Base-by-base conservation (phyloP, 2,797 vertebrate genomes). In the Champsocephalus gunnari region DNA sequence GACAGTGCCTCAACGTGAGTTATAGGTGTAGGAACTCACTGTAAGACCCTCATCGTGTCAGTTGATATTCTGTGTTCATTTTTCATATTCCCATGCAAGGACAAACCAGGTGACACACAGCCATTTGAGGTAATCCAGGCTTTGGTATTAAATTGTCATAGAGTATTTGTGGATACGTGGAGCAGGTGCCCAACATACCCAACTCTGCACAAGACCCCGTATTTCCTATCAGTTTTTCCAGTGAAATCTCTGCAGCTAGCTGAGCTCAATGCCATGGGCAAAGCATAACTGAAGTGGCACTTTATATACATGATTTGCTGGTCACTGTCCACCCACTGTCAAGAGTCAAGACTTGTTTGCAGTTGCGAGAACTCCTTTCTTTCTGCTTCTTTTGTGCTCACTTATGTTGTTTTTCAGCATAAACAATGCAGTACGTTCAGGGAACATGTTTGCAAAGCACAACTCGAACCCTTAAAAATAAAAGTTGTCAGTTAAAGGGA, bases 291-390 rank as follows among this genome's bases (percentile, higher is more conserved):
- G 51, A 66, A 80, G 44, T 56, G 60, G 54, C 69, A 71, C 69
- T 72, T 73, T 41, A 64, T 47, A 73, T 78, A 45, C 53, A 53
- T 43, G 47, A 69, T 82, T 53, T 24, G 55, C 56, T 65, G 63
- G 28, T 77, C 44, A 50, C 62, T 49, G 41, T 63, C 24, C 21
- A 55, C 53, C 17, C 12, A 3, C 19, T 16, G 44, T 55, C 8
- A 0, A 75, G 32, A 58, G 44, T 55, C 6, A 0, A 75, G 32
- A 58, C 66, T 66, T 2, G n/a, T 41, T 41, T 44, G 28, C 61
- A 19, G 32, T 24, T n/a, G 28, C 43, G 19, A 55, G 47, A 75
- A 49, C 17, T 44, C 3, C 16, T 54, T 38, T 64, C 38, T 57
- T 32, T 67, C 44, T 47, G 11, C 41, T 51, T 74, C n/a, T 43